Percentiles rank a stretch among this genome's conserved stretches.
Conservation (phyloP, 2,797 vertebrate species). For the Phataginus tricuspis region DNA sequence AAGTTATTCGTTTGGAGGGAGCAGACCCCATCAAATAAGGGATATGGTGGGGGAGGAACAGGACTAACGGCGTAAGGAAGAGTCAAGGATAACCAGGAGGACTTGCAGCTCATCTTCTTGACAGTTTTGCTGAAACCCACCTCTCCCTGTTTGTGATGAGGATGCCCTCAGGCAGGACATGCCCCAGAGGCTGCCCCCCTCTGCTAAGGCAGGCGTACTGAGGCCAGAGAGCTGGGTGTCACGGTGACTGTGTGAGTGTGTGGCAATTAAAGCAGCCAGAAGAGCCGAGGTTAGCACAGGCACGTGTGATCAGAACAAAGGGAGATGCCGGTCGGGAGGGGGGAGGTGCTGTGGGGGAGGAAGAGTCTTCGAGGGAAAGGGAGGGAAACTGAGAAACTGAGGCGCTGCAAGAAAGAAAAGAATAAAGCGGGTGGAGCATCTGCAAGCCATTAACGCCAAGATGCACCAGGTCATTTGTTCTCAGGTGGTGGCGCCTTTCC, state of each 20-base stretch:
- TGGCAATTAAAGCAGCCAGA: background rate
- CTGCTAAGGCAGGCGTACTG: background rate
- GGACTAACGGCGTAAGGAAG: background rate
- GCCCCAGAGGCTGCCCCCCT: background rate
- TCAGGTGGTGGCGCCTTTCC: background rate
- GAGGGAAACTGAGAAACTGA: background rate
- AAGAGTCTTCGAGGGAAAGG: background rate
- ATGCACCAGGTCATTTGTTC: background rate
- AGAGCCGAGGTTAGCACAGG: fast-evolving
- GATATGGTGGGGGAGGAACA: background rate
- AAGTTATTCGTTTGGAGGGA: background rate
- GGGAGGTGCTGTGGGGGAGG: background rate
- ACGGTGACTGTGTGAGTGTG: background rate
- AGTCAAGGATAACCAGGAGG: background rate
- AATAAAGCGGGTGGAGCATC: background rate
- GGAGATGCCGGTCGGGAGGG: fast-evolving
- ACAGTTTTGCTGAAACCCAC: background rate
- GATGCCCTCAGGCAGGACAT: background rate
- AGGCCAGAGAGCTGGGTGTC: no score
- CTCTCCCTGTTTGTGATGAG: background rate
- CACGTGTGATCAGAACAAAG: fast-evolving
- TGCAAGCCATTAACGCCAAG: background rate
- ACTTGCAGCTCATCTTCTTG: background rate
- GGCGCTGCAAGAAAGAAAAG: fast-evolving
- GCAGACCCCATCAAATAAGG: background rate